Base-by-base conservation (phyloP, 2,888 invertebrate species). In the Mallateleia sp. region DNA sequence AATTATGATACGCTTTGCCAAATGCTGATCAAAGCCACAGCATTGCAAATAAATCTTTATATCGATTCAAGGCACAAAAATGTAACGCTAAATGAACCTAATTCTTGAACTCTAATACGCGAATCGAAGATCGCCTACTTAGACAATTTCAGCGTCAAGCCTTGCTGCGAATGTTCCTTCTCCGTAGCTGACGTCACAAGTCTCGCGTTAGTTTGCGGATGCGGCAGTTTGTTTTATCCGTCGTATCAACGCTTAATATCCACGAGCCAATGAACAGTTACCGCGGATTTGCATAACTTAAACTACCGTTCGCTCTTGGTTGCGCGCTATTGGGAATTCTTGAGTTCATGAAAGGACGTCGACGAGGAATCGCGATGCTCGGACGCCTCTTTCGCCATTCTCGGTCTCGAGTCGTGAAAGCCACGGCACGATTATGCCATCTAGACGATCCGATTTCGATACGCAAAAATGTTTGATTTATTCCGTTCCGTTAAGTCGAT, bases 241-340 rank as follows among this genome's bases (percentile, higher is more conserved):
- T 79, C 87, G 75, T 87, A 85, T 87, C 86, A 80, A 82, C 72
- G 78, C 77, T 89, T 90, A 88, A 89, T 82, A 85, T 87, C 85
- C 85, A 87, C 85, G 85, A 75, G 82, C 88, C 90, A 85, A 88
- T 88, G 88, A 89, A 90, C 90, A 88, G 90, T 91, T 89, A 91
- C 85, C 88, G 86, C 42, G 75, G 82, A 90, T 91, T 91, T 90
- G 88, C 90, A 90, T 91, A 91, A 91, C 89, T 89, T 88, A 86
- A 86, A 89, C 83, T 87, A 82, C 64, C 85, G 78, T 87, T 85
- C 75, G 79, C 83, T 85, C 81, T 81, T 62, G 64, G 52, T 71
- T 62, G 80, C 80, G 87, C 82, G 85, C 72, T 79, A 80, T 87
- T 84, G 79, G 77, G 84, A 84, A 88, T 88, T 88, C 87, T 85